Conservation (phyloP, 2,888 invertebrate species). For the Drosophila suboccidentalis region DNA sequence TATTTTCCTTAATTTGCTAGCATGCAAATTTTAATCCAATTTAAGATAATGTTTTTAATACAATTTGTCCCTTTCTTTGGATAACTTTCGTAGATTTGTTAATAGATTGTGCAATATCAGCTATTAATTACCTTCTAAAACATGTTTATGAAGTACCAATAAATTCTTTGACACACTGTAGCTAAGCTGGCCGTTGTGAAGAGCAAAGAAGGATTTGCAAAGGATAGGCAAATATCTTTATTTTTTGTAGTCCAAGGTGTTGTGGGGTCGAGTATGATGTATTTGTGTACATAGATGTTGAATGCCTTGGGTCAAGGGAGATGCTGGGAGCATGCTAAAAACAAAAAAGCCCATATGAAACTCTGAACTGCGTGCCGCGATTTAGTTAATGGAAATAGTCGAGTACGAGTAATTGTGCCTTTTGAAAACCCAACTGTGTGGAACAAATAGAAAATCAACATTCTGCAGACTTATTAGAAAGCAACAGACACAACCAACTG, state of each 20-base stretch:
- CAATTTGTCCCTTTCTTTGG: too few species aligned
- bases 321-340: background rate
- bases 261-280: background rate
- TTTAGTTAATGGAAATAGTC: conserved; percentile 15
- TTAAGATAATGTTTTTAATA: too few species aligned
- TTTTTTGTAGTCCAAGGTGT: background rate
- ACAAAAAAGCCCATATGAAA: background rate
- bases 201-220: background rate
- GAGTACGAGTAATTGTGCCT: conserved; percentile 31
- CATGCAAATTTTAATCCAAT: too few species aligned
- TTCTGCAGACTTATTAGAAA: conserved; percentile 46
- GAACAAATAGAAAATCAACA: conserved; percentile 64
- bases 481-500: conserved; percentile 7
- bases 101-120: too few species aligned
- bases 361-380: conserved; percentile 2
- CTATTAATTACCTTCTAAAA: background rate
- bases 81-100: too few species aligned
- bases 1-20: too few species aligned
- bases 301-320: background rate
- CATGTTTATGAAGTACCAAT: background rate
- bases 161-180: background rate
- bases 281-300: background rate
- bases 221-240: conserved; percentile 13
- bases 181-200: background rate
- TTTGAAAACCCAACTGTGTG: conserved; percentile 51